Conservation (phyloP, 2,888 invertebrate genomes). For the Germaria angustata region DNA sequence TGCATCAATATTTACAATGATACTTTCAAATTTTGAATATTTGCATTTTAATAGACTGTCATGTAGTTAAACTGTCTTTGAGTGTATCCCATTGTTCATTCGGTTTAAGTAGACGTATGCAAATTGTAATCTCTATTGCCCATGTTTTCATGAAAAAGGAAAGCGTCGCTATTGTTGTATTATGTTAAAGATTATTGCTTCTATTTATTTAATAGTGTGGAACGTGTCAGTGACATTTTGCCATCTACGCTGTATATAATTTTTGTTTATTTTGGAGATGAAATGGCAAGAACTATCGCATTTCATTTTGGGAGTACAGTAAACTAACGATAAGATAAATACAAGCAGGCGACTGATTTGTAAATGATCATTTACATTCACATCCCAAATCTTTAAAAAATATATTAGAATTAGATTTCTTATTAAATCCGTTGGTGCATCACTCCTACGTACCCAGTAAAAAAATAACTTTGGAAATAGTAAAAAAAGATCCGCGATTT, state of each 20-base stretch:
- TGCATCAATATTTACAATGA: conserved; percentile 8
- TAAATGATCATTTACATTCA: too few relatives aligned
- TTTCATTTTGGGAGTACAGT: neutral
- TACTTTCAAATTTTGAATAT: conserved; percentile 41
- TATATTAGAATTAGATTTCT: neutral
- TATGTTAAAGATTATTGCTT: conserved; percentile 47
- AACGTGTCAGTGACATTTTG: conserved; percentile 39
- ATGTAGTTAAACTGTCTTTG: conserved; percentile 4
- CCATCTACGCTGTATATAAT: neutral
- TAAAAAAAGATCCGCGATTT: too few relatives aligned
- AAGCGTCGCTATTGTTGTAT: neutral
- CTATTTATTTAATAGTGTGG: neutral
- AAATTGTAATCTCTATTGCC: conserved; percentile 1
- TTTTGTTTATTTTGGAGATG: neutral
- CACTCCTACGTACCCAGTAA: too few relatives aligned
- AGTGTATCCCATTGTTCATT: neutral
- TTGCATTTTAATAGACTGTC: conserved; percentile 42
- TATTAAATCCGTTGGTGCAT: too few relatives aligned
- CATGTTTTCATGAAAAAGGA: too few relatives aligned
- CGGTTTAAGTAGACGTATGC: conserved; percentile 4
- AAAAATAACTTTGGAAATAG: too few relatives aligned
- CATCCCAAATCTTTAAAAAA: too few relatives aligned
- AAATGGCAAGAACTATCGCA: neutral
- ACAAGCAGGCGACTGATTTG: too few relatives aligned
- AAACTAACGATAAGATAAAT: neutral